Base-by-base conservation (phyloP, 64 coral and sea anemone species). In the Montipora sp. region DNA sequence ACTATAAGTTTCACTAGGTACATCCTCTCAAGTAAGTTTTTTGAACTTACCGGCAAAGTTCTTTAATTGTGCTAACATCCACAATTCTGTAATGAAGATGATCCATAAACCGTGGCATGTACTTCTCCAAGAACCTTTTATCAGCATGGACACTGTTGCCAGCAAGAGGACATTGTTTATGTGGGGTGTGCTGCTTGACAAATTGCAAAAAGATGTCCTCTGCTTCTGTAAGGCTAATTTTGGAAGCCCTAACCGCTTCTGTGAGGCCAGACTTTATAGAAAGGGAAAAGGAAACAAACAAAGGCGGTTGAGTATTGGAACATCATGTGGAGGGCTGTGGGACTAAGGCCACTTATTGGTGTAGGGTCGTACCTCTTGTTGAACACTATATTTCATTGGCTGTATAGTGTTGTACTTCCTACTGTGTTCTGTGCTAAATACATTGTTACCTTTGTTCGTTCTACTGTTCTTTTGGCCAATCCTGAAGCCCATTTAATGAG, bases 101-200 rank as follows among this genome's bases (percentile, higher is more conserved):
- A 21, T 96, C 72, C 94, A 99, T 92, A 55, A 99, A 94, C 8
- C 23, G 79, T 49, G 97, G 97, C 97, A 99, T 99, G 75, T 99
- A 89, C 78, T 93, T 99, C 18, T 88, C 87, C 24, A 99, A 60
- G 76, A 99, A 99, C 61, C 59, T 94, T 80, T 92, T 99, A 43
- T 99, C 97, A 59, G 87, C 91, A 94, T 99, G 97, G 14, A 99
- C 92, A 24, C 94, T 96, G 89, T 99, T 99, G 22, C 97, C 97
- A 87, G 97, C 97, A 59, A 99, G 78, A 47, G 79, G 84, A 73
- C 92, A 99, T 2, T 72, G 16, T 57, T 80, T 92, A 0, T 69
- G 53, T 48, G 81, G 75, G 53, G 90, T 95, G 88, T 99, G 63
- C 72, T 81, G 5, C 57, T 75, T 88, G 16, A 93, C 78, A 91